Evolutionary conservation across 2,888 invertebrate species (phyloP).

Genomic region (Caenorhabditis angaria): DNA sequence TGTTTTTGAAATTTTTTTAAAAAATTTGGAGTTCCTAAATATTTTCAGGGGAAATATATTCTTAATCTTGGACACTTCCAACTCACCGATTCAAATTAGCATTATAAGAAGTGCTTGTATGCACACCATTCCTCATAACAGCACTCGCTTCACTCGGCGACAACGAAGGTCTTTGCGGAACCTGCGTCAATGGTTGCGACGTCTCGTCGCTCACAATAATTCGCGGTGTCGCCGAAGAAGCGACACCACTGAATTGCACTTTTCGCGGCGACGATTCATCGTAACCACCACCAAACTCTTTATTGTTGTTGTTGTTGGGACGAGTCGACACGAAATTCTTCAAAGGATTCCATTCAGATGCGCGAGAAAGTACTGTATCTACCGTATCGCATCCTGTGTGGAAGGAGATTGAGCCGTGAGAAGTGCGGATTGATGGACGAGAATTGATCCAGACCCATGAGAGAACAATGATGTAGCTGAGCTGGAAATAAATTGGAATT

Average conservation of each 20-base stretch:
- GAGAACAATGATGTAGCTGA: constrained; percentile 66
- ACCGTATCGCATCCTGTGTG: constrained; percentile 62
- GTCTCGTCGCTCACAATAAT: constrained; percentile 57
- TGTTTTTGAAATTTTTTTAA: no score
- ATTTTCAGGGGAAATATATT: no score
- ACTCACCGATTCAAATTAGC: constrained; percentile 51
- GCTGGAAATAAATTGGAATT: constrained; percentile 35
- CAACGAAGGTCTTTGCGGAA: constrained; percentile 44
- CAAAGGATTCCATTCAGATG: constrained; percentile 61
- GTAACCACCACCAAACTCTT: no score
- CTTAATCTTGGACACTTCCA: no score
- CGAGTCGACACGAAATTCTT: no score
- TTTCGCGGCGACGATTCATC: no score
- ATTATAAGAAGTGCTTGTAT: constrained; percentile 59
- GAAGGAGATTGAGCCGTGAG: constrained; percentile 44
- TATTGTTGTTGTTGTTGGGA: no score
- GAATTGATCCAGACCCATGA: constrained; percentile 70
- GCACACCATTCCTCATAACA: constrained; percentile 49
- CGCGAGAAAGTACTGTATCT: constrained; percentile 59
- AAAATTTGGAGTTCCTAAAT: no score
- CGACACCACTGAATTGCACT: neutral
- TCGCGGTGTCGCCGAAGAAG: constrained; percentile 25
- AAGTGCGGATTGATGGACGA: constrained; percentile 55
- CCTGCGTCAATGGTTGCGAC: constrained; percentile 45
- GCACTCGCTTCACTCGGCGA: constrained; percentile 52